Evolutionary conservation across 2,113 vertebrate genomes (phyloP).

Genomic region (Channa maculata): DNA sequence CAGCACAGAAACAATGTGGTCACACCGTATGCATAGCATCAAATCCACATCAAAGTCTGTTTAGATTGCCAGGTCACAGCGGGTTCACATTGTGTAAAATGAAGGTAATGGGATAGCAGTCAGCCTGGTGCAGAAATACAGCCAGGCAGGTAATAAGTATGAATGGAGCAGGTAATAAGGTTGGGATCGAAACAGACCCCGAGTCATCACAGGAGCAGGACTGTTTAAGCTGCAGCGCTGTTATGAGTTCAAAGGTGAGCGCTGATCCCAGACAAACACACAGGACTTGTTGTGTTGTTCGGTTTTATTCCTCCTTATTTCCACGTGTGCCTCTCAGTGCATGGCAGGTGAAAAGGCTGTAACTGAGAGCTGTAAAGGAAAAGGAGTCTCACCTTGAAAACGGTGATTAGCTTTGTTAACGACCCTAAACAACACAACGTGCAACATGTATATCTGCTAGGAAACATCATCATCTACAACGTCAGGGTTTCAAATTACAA

Average conservation of each 20-base stretch:
- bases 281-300: constrained; percentile 24
- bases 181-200: constrained; percentile 66
- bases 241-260: constrained; percentile 70
- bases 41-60: constrained; percentile 78
- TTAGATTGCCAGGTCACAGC: constrained; percentile 76
- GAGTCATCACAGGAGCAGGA: constrained; percentile 61
- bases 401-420: background rate
- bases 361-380: constrained; percentile 4
- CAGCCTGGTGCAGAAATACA: constrained; percentile 60
- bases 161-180: constrained; percentile 75
- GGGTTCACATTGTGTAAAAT: constrained; percentile 71
- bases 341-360: constrained; percentile 16
- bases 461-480: too few species aligned
- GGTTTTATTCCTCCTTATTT: constrained; percentile 40
- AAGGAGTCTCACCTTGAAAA: constrained; percentile 1
- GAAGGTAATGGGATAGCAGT: constrained; percentile 78
- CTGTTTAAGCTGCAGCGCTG: constrained; percentile 64
- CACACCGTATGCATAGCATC: constrained; percentile 63
- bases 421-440: background rate
- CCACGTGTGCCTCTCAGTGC: constrained; percentile 7
- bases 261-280: constrained; percentile 56
- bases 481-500: background rate
- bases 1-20: constrained; percentile 73
- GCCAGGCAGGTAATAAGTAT: constrained; percentile 74
- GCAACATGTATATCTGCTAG: too few species aligned